Evolutionary conservation across 2,888 invertebrate genomes (phyloP), one percentile per base, ranked within the genome.

Genomic region (Falcaria lacertinaria): DNA sequence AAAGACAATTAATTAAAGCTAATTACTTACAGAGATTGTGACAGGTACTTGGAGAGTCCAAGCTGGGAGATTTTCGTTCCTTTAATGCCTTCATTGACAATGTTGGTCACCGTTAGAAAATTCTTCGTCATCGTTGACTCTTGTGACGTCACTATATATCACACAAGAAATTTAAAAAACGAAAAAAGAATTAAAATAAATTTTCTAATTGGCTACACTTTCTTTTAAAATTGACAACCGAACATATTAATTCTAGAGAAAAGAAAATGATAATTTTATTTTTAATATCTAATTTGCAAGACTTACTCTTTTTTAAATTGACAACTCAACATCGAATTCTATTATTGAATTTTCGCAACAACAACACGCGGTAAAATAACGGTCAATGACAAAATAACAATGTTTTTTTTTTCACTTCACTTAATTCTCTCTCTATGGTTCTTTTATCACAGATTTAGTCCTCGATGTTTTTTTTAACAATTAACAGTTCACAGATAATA

Each of bases 11-110:
- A n/a, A n/a, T n/a, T n/a, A n/a, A n/a, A n/a, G n/a, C n/a, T n/a
- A n/a, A n/a, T n/a, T 92, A 93, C 94, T 94, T 90, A 94, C 94
- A 94, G 91, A 82, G 94, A 94, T 75, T 94, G 94, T 39, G 94
- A 94, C 50, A 94, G 91, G 74, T 94, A 94, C 77, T 93, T 92
- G 57, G 94, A 93, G 52, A 94, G 87, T 50, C 94, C 94, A 72
- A 94, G 89, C 83, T 93, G 93, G 60, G 93, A 91, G 62, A 94
- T 93, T 75, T 93, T 93, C 90, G 93, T 93, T 69, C 93, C 93
- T 77, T 93, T 93, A 73, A 94, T 91, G 53, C 94, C 94, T 74
- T 94, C 94, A 76, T 94, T 91, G 89, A 94, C 93, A 67, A 89
- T 87, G 68, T 83, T 91, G 73, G 90, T 90, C 48, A 91, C 90